Evolutionary conservation across 1,140 invertebrate species (phyloP).

Genomic region (Drosophila neocordata): DNA sequence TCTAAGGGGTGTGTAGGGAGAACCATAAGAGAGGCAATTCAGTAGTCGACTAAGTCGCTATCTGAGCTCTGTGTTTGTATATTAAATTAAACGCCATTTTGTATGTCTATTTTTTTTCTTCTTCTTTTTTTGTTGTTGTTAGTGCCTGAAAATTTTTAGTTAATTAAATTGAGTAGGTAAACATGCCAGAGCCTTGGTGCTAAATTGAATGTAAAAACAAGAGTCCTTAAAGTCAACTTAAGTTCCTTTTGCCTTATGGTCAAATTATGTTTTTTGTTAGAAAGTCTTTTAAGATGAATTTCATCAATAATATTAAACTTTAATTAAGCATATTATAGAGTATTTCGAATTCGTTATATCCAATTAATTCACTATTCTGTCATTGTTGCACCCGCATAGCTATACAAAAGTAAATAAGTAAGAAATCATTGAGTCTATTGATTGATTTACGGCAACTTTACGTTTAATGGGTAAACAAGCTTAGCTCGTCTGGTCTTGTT

Average conservation of each 20-base stretch:
- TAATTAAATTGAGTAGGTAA: conserved; percentile 50
- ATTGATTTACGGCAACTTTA: conserved; percentile 68
- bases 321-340: background rate
- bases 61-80: conserved; percentile 9
- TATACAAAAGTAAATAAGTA: conserved; percentile 18
- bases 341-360: conserved; percentile 8
- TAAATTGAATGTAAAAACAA: background rate
- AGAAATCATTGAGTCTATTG: conserved; percentile 34
- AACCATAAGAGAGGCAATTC: background rate
- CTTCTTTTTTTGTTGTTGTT: conserved; percentile 22
- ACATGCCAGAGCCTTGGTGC: background rate
- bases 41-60: conserved; percentile 11
- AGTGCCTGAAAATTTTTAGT: conserved; percentile 34
- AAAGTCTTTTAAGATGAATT: background rate
- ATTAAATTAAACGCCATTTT: conserved; percentile 63
- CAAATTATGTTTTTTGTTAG: too few species aligned
- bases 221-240: background rate
- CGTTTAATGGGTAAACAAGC: conserved; percentile 13
- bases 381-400: conserved; percentile 43
- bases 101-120: conserved; percentile 27
- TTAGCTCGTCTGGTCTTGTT: background rate
- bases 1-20: background rate
- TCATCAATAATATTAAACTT: background rate
- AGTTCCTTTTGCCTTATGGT: too few species aligned
- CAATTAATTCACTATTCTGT: background rate